These are phyloP conservation scores for Hylia prasina DNA, from an alignment of 2,113 vertebrate species.

Conservation along the genomic window DNA sequence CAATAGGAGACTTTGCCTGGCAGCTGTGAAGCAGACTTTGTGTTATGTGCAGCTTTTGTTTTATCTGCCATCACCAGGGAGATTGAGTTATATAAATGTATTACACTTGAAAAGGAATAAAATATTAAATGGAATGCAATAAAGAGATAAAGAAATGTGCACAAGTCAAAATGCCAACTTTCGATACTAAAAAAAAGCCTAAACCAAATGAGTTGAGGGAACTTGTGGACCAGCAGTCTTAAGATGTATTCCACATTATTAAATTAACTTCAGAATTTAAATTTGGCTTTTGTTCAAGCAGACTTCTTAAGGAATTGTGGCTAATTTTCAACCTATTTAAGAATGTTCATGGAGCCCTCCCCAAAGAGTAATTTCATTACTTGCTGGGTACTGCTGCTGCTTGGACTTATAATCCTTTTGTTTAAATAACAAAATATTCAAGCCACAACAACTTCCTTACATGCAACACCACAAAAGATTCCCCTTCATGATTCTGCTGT, in stretches of 20 bases:
- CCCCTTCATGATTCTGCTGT: neutral
- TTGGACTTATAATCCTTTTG: slow-evolving; percentile 23
- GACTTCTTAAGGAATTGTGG: slow-evolving; percentile 27
- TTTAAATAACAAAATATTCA: slow-evolving; percentile 23
- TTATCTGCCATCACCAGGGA: neutral
- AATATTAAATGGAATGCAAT: neutral
- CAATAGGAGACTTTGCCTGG: neutral
- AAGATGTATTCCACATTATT: slow-evolving; percentile 38
- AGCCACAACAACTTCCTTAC: neutral
- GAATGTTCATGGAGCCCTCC: slow-evolving; percentile 42
- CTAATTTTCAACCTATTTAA: slow-evolving; percentile 51
- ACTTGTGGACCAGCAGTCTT: neutral
- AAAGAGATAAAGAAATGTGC: neutral
- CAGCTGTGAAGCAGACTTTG: neutral
- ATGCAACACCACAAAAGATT: neutral
- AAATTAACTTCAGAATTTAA: slow-evolving; percentile 49
- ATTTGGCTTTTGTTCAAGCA: slow-evolving; percentile 39
- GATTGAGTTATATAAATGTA: neutral
- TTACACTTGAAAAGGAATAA: neutral
- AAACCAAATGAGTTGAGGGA: neutral
- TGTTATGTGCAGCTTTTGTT: neutral
- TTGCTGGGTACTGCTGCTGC: slow-evolving; percentile 19
- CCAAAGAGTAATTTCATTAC: slow-evolving; percentile 59
- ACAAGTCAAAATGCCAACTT: neutral
- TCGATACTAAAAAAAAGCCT: neutral